phyloP scores from a whole-genome alignment of 2,113 vertebrate species.

The Ranitomeya imitator region DNA sequence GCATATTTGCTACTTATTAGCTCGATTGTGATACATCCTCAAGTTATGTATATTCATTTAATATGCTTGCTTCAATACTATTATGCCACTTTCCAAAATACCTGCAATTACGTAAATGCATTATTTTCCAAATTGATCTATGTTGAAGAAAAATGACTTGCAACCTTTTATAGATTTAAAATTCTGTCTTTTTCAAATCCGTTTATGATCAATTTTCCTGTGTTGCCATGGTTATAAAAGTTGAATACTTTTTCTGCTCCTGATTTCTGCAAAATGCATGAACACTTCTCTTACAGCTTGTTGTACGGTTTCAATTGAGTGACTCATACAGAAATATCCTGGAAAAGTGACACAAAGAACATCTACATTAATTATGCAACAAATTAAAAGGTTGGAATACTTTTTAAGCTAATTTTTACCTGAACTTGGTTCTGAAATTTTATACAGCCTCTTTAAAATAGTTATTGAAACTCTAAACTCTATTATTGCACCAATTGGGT shows the following conservation, averaged over 20 bases:
- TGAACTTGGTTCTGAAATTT: neutral
- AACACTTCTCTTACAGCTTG: conserved; percentile 4
- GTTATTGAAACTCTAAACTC: neutral
- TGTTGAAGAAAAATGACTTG: neutral
- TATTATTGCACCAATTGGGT: neutral
- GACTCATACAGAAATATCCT: conserved; percentile 1
- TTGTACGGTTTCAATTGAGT: neutral
- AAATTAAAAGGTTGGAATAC: neutral
- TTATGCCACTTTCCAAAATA: neutral
- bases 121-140: neutral
- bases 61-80: too few species aligned
- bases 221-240: conserved; percentile 27
- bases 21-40: too few species aligned
- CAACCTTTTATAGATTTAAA: neutral
- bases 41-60: too few species aligned
- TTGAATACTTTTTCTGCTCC: neutral
- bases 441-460: neutral
- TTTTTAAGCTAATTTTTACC: neutral
- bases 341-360: neutral
- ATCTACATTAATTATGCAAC: neutral
- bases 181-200: too few species aligned
- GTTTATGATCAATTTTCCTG: conserved; percentile 3
- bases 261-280: conserved; percentile 1
- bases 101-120: neutral
- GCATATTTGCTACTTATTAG: too few species aligned